phyloP scores from a whole-genome alignment of 2,113 vertebrate genomes.

The Tupaia chinensis region DNA sequence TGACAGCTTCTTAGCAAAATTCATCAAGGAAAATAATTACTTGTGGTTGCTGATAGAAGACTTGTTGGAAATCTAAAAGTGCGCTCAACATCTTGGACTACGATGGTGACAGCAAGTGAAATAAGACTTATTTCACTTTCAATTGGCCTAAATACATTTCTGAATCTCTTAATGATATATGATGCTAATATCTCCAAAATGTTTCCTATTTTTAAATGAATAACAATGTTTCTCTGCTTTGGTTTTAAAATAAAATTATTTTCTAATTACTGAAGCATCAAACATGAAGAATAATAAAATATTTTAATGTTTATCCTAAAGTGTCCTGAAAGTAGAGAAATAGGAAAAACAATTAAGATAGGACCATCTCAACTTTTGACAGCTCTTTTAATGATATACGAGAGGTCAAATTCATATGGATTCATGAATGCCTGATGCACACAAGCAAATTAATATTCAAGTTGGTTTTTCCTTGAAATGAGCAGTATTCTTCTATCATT shows the following conservation, averaged over 20 bases:
- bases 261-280: neutral
- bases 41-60: neutral
- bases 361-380: neutral
- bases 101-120: neutral
- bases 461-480: neutral
- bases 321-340: neutral
- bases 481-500: neutral
- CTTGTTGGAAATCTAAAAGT: neutral
- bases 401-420: neutral
- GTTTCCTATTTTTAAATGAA: neutral
- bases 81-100: no score
- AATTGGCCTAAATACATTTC: neutral
- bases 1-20: neutral
- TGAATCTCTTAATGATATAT: neutral
- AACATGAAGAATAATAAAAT: neutral
- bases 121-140: neutral
- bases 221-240: neutral
- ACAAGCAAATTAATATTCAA: neutral
- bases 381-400: neutral
- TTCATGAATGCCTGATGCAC: fast-evolving
- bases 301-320: neutral
- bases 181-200: neutral
- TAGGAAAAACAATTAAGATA: neutral
- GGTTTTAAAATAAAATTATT: constrained; percentile 50
- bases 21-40: neutral